Evolutionary conservation across 2,888 invertebrate species (phyloP).

Genomic region (Oscheius myriophilus): DNA sequence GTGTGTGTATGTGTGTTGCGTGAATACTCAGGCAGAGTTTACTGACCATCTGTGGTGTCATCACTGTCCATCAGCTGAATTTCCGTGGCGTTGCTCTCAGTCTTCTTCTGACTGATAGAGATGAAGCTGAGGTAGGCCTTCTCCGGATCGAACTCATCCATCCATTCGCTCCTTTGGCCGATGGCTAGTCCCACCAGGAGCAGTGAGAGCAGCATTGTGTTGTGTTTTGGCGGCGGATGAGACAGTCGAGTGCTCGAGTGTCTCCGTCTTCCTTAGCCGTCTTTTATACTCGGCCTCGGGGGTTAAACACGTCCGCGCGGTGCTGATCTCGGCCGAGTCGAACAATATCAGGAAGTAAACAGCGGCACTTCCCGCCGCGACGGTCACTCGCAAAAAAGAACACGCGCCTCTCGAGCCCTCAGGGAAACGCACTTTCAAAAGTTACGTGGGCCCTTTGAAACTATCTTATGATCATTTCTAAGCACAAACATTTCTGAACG

Average conservation of each 20-base stretch:
- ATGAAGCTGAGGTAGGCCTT: constrained; percentile 16
- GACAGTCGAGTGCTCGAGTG: too few species aligned
- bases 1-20: too few species aligned
- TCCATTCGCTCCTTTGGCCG: constrained; percentile 7
- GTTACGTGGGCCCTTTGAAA: too few species aligned
- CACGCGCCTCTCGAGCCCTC: too few species aligned
- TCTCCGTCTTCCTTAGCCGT: not conserved
- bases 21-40: too few species aligned
- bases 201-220: constrained; percentile 16
- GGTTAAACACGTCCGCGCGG: constrained; percentile 27
- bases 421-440: too few species aligned
- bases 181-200: constrained; percentile 23
- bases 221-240: too few species aligned
- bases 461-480: too few species aligned
- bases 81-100: constrained; percentile 3
- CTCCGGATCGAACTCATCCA: constrained; percentile 23
- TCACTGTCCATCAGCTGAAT: constrained; percentile 2
- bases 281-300: constrained; percentile 22
- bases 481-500: too few species aligned
- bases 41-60: not conserved
- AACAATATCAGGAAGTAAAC: constrained; percentile 30
- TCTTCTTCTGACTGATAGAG: not conserved
- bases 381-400: constrained; percentile 4
- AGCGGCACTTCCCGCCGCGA: constrained; percentile 7
- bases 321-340: constrained; percentile 19